These are phyloP conservation scores for Malthinus flaveolus DNA, from an alignment of 2,888 invertebrate genomes.

Conservation along the genomic window DNA sequence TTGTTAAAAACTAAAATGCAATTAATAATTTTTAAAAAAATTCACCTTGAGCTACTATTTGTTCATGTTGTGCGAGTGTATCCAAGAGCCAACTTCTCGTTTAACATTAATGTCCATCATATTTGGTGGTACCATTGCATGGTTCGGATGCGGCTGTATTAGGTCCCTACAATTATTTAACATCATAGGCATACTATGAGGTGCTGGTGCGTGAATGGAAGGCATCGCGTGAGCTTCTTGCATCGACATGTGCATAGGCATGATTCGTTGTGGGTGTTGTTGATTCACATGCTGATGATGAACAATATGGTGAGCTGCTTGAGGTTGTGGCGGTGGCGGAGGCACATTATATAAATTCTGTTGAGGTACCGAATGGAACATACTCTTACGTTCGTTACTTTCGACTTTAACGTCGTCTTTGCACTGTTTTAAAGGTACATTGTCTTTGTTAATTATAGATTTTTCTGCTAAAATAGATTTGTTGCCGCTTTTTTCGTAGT, in stretches of 20 bases:
- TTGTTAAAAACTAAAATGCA: neutral
- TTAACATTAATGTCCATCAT: constrained; percentile 25
- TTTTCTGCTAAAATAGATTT: constrained; percentile 50
- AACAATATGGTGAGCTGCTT: neutral
- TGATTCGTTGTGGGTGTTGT: constrained; percentile 33
- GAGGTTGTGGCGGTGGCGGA: neutral
- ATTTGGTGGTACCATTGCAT: constrained; percentile 34
- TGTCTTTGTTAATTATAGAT: constrained; percentile 25
- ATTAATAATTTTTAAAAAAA: neutral
- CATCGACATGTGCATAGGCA: constrained; percentile 36
- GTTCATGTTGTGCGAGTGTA: constrained; percentile 30
- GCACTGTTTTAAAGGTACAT: constrained; percentile 9
- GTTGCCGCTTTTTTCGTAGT: constrained; percentile 49
- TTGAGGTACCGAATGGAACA: constrained; percentile 9
- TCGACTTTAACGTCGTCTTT: neutral
- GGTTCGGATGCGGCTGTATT: constrained; percentile 30
- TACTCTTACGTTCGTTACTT: constrained; percentile 12
- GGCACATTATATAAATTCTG: constrained; percentile 18
- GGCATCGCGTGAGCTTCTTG: constrained; percentile 38
- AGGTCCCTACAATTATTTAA: constrained; percentile 33
- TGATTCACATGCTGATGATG: constrained; percentile 26
- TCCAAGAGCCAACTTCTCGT: constrained; percentile 31
- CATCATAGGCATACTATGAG: constrained; percentile 36
- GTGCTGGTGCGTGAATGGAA: constrained; percentile 21
- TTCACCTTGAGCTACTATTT: constrained; percentile 11